These are phyloP conservation scores for Craterocephalus amniculus DNA, from an alignment of 2,797 vertebrate species.

Conservation along the genomic window DNA sequence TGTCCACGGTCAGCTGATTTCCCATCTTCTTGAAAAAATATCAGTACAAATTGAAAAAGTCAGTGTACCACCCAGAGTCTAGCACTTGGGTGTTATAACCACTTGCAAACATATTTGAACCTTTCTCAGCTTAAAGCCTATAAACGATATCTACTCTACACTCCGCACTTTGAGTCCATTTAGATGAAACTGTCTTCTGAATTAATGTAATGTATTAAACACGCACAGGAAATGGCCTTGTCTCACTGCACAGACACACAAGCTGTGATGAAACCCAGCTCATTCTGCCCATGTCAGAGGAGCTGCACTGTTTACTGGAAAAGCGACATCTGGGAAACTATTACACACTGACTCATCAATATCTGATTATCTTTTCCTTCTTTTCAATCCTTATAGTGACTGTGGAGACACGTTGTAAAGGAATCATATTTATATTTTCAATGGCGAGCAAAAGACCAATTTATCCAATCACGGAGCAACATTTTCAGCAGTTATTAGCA, in stretches of 20 bases:
- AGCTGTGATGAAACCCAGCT: background rate
- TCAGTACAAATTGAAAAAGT: too few relatives aligned
- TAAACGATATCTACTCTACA: background rate
- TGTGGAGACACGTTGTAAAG: background rate
- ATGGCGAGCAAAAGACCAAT: background rate
- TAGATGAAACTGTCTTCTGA: background rate
- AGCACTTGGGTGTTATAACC: background rate
- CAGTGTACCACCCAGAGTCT: too few relatives aligned
- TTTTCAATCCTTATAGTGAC: background rate
- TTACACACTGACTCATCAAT: background rate
- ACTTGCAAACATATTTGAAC: too few relatives aligned
- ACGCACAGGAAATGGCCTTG: background rate
- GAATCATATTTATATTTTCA: background rate
- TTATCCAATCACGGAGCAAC: background rate
- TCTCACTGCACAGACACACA: background rate
- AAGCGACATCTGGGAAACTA: background rate
- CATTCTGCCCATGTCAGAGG: background rate
- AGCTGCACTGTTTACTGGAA: background rate
- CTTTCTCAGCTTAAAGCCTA: background rate
- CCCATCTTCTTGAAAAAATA: too few relatives aligned
- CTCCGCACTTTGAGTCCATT: background rate
- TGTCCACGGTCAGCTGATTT: too few relatives aligned
- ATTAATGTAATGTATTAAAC: background rate
- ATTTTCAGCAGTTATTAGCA: background rate
- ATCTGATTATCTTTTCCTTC: background rate